A percentile compares a stretch with the other conserved stretches of the same genome.
These are phyloP conservation scores for Drosophila equinoxialis DNA, from an alignment of 1,140 invertebrate species.

Conservation along the genomic window DNA sequence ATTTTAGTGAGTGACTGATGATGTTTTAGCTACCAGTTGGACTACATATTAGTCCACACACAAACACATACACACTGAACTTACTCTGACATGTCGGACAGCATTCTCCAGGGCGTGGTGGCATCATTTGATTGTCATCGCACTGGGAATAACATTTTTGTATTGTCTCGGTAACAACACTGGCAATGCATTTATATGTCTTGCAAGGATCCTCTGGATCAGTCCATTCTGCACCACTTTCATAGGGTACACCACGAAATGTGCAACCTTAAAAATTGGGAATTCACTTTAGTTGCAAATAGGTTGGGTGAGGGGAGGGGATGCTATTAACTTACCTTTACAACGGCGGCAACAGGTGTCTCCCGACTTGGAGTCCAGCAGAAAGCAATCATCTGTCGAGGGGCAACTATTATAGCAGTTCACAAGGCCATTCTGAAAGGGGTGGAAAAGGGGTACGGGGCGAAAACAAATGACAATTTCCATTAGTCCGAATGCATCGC, in stretches of 20 bases:
- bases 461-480: background rate
- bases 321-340: conserved; percentile 85
- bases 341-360: conserved; percentile 88
- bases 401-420: conserved; percentile 88
- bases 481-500: background rate
- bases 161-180: conserved; percentile 91
- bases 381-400: conserved; percentile 87
- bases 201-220: conserved; percentile 88
- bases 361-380: conserved; percentile 85
- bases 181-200: conserved; percentile 90
- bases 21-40: conserved; percentile 2
- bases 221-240: conserved; percentile 90
- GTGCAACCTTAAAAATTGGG: conserved; percentile 86
- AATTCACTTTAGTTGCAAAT: too few relatives aligned
- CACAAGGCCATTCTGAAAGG: conserved; percentile 88
- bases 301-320: background rate
- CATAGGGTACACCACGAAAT: conserved; percentile 88
- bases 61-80: conserved; percentile 24
- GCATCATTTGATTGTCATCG: conserved; percentile 86
- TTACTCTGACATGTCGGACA: conserved; percentile 92
- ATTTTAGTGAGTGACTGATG: conserved; percentile 66
- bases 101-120: conserved; percentile 89
- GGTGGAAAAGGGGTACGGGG: too few relatives aligned
- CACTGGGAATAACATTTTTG: conserved; percentile 92
- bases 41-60: conserved; percentile 4